These are phyloP conservation scores for Bubo bubo DNA, from an alignment of 2,113 vertebrate species.

Conservation along the genomic window DNA sequence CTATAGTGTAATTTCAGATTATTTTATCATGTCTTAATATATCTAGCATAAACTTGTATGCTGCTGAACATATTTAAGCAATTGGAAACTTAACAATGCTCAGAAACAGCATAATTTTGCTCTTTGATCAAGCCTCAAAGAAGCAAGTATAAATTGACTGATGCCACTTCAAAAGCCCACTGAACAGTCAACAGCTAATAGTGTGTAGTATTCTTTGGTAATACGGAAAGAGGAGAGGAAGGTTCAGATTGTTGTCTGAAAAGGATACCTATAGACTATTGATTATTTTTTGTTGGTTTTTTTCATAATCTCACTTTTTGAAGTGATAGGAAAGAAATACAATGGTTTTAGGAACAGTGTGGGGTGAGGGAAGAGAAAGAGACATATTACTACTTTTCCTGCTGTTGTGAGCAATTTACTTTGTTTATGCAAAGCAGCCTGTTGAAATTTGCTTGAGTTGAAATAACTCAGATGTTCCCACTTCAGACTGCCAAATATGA, in stretches of 20 bases:
- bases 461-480: constrained; percentile 29
- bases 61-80: background rate
- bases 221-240: background rate
- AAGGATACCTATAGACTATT: background rate
- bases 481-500: background rate
- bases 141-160: background rate
- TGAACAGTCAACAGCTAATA: background rate
- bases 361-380: background rate
- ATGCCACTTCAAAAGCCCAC: background rate
- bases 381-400: background rate
- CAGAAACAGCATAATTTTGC: background rate
- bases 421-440: background rate
- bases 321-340: background rate
- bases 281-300: background rate
- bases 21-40: background rate
- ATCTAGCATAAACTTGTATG: background rate
- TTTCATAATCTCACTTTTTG: background rate
- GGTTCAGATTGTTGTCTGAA: background rate
- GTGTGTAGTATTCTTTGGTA: background rate
- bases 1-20: background rate
- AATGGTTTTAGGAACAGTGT: background rate
- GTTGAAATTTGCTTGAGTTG: background rate
- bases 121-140: background rate
- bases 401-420: background rate
- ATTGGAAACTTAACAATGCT: background rate